These are phyloP conservation scores for Trididemnum miniatum DNA, from an alignment of 23 tunicate species.

Conservation along the genomic window DNA sequence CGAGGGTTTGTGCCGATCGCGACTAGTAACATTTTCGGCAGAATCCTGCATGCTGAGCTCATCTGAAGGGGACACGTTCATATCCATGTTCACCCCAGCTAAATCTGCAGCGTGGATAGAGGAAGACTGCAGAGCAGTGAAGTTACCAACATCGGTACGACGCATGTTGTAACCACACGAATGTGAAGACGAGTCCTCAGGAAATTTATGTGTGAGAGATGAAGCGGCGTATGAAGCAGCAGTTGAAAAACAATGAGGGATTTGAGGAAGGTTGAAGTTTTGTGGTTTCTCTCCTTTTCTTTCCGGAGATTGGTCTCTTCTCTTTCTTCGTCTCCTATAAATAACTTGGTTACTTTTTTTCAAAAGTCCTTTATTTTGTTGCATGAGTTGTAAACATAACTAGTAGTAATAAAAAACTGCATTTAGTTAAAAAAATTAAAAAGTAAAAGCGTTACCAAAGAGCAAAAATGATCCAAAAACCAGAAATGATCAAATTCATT, in stretches of 20 bases:
- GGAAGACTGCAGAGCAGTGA: slow-evolving; percentile 1
- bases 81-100: not conserved
- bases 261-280: slow-evolving; percentile 92
- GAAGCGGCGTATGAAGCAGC: slow-evolving; percentile 94
- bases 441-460: too few relatives aligned
- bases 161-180: not conserved
- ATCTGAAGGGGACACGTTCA: not conserved
- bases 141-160: slow-evolving; percentile 30
- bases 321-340: slow-evolving; percentile 62
- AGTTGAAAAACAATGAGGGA: slow-evolving; percentile 91
- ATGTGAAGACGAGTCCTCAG: slow-evolving; percentile 24
- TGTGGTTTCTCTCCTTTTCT: slow-evolving; percentile 78
- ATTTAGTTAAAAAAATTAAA: too few relatives aligned
- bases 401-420: too few relatives aligned
- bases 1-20: not conserved
- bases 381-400: too few relatives aligned
- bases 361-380: too few relatives aligned
- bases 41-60: not conserved
- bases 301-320: slow-evolving; percentile 68
- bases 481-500: too few relatives aligned
- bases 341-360: too few relatives aligned
- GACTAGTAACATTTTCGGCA: not conserved
- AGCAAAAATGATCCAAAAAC: too few relatives aligned
- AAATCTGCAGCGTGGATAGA: not conserved
- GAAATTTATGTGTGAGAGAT: slow-evolving; percentile 66